Evolutionary conservation across 2,113 vertebrate species (phyloP).

Genomic region (Platichthys stellatus): DNA sequence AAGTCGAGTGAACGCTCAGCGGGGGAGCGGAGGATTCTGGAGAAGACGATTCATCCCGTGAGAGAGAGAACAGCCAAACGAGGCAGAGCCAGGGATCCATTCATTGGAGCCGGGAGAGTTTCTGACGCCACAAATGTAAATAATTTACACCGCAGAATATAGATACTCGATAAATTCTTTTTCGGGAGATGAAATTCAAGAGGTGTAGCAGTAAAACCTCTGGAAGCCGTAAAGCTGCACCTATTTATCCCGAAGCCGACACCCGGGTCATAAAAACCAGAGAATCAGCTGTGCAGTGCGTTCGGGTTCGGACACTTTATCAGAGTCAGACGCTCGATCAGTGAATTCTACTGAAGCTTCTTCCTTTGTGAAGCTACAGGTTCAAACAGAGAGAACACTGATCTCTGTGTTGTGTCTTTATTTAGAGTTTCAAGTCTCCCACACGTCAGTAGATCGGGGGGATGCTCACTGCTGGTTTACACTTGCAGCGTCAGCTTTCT

Average conservation of each 20-base stretch:
- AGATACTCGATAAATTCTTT: not conserved
- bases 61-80: too few relatives aligned
- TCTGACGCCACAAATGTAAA: constrained; percentile 5
- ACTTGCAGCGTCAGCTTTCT: too few relatives aligned
- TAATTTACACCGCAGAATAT: not conserved
- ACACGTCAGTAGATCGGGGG: too few relatives aligned
- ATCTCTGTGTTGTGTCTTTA: not conserved
- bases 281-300: too few relatives aligned
- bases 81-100: constrained; percentile 1
- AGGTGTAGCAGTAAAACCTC: not conserved
- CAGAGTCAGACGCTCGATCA: too few relatives aligned
- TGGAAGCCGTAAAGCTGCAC: not conserved
- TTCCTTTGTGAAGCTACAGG: too few relatives aligned
- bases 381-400: too few relatives aligned
- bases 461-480: too few relatives aligned
- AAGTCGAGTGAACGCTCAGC: constrained; percentile 34
- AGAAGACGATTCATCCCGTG: constrained; percentile 22
- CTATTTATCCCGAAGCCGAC: not conserved
- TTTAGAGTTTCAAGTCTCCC: not conserved
- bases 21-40: constrained; percentile 28
- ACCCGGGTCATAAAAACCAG: too few relatives aligned
- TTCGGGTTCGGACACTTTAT: not conserved
- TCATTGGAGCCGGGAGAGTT: constrained; percentile 26
- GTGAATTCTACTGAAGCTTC: too few relatives aligned
- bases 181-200: not conserved